These are phyloP conservation scores for Marcusenius ussheri DNA, from an alignment of 2,113 vertebrate genomes.

Conservation along the genomic window DNA sequence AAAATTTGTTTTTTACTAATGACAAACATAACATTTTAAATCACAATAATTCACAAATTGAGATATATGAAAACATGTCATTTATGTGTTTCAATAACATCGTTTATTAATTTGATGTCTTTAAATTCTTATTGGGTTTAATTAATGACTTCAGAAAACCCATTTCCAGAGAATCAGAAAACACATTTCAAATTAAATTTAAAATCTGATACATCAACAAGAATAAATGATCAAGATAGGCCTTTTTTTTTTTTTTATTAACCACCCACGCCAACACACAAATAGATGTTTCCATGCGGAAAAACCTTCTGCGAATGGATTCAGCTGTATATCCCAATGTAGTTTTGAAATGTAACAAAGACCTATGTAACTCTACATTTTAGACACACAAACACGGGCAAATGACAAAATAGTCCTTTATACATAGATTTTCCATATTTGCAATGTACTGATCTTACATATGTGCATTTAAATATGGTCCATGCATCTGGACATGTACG, in stretches of 20 bases:
- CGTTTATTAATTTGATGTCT: neutral
- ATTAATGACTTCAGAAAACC: neutral
- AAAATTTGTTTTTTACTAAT: neutral
- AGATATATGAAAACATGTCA: neutral
- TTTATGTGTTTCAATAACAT: neutral
- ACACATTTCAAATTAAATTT: neutral
- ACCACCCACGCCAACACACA: neutral
- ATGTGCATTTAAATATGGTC: neutral
- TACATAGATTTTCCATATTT: neutral
- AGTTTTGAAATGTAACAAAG: neutral
- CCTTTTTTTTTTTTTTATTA: neutral
- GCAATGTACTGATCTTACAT: neutral
- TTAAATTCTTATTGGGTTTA: neutral
- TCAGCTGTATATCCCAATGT: neutral
- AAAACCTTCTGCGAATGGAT: neutral
- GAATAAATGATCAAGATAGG: neutral
- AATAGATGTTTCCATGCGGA: neutral
- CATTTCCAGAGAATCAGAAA: neutral
- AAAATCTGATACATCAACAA: neutral
- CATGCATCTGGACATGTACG: neutral
- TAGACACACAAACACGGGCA: neutral
- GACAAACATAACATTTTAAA: neutral
- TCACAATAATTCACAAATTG: neutral
- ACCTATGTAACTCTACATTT: neutral
- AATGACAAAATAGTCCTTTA: neutral